phyloP scores from a whole-genome alignment of 2,113 vertebrate species.

The Ariopsis seemanni region DNA sequence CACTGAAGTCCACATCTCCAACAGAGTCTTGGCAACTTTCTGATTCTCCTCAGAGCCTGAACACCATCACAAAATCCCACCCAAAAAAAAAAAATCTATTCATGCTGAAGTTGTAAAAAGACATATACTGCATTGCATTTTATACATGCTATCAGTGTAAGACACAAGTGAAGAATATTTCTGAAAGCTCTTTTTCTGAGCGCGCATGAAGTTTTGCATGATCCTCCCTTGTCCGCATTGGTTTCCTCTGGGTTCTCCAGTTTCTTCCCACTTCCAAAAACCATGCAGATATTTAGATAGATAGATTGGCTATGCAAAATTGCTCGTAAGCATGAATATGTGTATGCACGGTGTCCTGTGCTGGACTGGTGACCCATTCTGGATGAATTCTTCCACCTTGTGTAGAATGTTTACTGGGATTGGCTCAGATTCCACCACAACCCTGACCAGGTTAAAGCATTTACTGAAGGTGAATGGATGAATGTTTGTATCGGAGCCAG shows the following conservation, averaged over 20 bases:
- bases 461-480: not conserved
- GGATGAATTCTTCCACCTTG: not conserved
- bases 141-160: constrained; percentile 47
- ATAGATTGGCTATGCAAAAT: not conserved
- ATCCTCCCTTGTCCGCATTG: not conserved
- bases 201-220: not conserved
- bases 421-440: not conserved
- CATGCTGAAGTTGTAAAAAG: constrained; percentile 31
- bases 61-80: not conserved
- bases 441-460: not conserved
- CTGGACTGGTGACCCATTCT: not conserved
- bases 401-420: not conserved
- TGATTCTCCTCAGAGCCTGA: constrained; percentile 79
- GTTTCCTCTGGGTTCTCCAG: not conserved
- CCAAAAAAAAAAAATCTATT: constrained; percentile 41
- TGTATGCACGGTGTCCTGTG: not conserved
- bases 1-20: constrained; percentile 75
- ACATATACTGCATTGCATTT: constrained; percentile 13
- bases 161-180: not conserved
- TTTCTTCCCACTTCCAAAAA: not conserved
- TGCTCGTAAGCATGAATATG: not conserved
- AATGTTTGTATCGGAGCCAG: not conserved
- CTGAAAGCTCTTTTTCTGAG: not conserved
- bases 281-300: not conserved
- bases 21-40: constrained; percentile 72